Conservation (phyloP, 2,888 invertebrate genomes). For the Hirtodrosophila duncani region DNA sequence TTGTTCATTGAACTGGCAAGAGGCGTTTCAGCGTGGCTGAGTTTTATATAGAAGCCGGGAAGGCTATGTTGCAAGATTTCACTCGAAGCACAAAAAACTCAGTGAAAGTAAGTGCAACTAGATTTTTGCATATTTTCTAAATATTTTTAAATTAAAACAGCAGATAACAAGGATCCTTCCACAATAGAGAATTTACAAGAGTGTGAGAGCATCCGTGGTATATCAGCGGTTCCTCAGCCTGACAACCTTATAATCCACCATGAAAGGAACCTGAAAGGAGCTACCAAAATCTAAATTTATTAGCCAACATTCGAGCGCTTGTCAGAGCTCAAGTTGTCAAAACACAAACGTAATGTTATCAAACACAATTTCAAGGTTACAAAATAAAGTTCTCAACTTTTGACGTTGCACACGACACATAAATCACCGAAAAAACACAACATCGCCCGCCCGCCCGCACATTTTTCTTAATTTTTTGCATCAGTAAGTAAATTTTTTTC, state of each 20-base stretch:
- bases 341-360: slow-evolving; percentile 55
- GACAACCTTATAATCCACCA: slow-evolving; percentile 24
- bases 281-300: slow-evolving; percentile 39
- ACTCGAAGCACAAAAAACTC: slow-evolving; percentile 1
- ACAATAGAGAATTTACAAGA: too few species aligned
- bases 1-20: slow-evolving; percentile 60
- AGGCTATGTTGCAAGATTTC: slow-evolving; percentile 16
- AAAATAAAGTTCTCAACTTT: slow-evolving; percentile 43
- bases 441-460: too few species aligned
- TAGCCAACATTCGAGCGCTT: slow-evolving; percentile 43
- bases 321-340: slow-evolving; percentile 58
- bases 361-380: slow-evolving; percentile 69
- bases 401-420: slow-evolving; percentile 36
- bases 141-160: too few species aligned
- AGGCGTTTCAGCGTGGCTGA: slow-evolving; percentile 32
- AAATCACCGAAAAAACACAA: slow-evolving; percentile 59
- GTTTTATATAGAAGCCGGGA: slow-evolving; percentile 30
- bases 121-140: too few species aligned
- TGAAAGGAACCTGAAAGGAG: slow-evolving; percentile 9
- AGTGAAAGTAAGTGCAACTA: too few species aligned
- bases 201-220: too few species aligned
- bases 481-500: slow-evolving; percentile 25
- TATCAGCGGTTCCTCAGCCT: slow-evolving; percentile 11
- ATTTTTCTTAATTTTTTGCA: slow-evolving; percentile 44
- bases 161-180: too few species aligned